Evolutionary conservation across 2,797 vertebrate species (phyloP).

Genomic region (Amblyraja radiata): DNA sequence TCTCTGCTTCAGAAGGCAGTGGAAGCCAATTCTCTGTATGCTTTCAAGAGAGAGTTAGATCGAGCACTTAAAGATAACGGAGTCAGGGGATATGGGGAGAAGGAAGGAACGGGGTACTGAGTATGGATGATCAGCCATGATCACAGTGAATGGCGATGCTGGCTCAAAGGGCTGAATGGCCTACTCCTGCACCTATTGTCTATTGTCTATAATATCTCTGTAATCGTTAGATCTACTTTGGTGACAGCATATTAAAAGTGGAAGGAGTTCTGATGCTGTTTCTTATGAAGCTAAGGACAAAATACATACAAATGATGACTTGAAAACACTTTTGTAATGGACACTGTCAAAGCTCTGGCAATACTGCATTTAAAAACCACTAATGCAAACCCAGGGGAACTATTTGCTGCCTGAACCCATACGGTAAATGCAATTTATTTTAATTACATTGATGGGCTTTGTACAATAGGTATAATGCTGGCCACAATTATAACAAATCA

Average conservation of each 20-base stretch:
- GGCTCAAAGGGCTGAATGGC: too few species aligned
- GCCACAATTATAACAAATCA: conserved; percentile 47
- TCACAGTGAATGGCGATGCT: too few species aligned
- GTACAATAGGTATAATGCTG: conserved; percentile 56
- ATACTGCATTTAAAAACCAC: conserved; percentile 47
- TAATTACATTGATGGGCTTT: conserved; percentile 61
- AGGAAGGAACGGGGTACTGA: too few species aligned
- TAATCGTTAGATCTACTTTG: conserved; percentile 43
- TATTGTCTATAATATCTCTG: conserved; percentile 36
- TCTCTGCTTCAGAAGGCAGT: too few species aligned
- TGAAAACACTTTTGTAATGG: conserved; percentile 43
- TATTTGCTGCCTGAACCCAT: conserved; percentile 52
- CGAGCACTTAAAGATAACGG: too few species aligned
- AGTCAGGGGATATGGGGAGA: too few species aligned
- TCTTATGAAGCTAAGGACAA: conserved; percentile 39
- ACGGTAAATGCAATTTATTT: conserved; percentile 59
- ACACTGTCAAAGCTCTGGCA: conserved; percentile 56
- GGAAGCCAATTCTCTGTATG: too few species aligned
- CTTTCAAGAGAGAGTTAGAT: too few species aligned
- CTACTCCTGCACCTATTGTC: too few species aligned
- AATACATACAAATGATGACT: conserved; percentile 7
- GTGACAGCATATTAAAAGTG: conserved; percentile 38
- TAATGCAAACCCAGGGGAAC: conserved; percentile 51
- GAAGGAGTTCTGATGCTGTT: conserved; percentile 42
- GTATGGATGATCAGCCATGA: too few species aligned